Conservation (phyloP, 2,113 vertebrate genomes). For the Pelusios castaneus region DNA sequence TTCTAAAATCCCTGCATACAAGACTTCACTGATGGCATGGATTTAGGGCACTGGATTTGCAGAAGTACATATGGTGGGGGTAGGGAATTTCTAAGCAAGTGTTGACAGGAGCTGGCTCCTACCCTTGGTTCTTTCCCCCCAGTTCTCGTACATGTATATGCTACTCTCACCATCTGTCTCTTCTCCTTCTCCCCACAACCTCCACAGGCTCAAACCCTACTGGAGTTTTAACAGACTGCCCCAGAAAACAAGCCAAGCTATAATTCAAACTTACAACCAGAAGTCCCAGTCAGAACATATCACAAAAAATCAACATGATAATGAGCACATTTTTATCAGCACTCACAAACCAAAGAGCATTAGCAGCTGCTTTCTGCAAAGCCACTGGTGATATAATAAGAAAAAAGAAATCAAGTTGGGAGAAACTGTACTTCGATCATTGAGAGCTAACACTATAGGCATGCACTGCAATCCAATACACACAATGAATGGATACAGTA, state of each 20-base stretch:
- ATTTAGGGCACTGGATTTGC: background rate
- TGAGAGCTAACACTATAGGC: background rate
- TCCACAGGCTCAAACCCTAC: background rate
- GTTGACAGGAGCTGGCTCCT: background rate
- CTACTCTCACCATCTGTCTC: background rate
- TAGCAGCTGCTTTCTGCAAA: constrained; percentile 59
- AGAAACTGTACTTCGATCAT: background rate
- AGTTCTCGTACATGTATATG: background rate
- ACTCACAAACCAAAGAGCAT: constrained; percentile 37
- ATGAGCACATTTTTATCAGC: constrained; percentile 12
- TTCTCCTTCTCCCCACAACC: rapidly evolving
- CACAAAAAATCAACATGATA: constrained; percentile 62
- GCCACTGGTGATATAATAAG: constrained; percentile 9
- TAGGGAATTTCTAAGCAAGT: background rate
- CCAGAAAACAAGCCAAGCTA: background rate
- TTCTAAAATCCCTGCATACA: background rate
- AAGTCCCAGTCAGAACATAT: constrained; percentile 59
- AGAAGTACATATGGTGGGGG: background rate
- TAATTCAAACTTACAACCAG: constrained; percentile 55
- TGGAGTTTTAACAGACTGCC: background rate
- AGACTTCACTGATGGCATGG: rapidly evolving
- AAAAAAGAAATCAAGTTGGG: constrained; percentile 7
- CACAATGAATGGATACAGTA: background rate
- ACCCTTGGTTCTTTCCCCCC: background rate
- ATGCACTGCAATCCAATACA: rapidly evolving